Evolutionary conservation across 2,797 vertebrate genomes (phyloP).

Genomic region (Melanotaenia parkinsoni): DNA sequence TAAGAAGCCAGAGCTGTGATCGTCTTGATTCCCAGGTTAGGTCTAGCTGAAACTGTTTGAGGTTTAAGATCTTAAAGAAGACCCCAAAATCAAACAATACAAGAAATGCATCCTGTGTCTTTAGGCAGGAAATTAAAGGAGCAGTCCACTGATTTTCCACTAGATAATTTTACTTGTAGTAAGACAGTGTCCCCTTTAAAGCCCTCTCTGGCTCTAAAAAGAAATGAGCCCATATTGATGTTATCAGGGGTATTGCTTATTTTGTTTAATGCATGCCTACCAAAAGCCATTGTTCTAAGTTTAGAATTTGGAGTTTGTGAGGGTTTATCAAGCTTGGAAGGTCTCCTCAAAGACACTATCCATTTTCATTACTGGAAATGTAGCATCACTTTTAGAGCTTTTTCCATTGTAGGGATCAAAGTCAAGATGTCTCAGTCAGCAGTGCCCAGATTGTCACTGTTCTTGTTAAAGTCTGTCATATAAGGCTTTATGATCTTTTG

Average conservation of each 20-base stretch:
- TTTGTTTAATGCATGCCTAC: background rate
- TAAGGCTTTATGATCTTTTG: background rate
- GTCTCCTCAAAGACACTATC: background rate
- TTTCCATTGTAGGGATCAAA: background rate
- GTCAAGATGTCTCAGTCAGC: background rate
- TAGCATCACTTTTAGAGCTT: constrained; percentile 1
- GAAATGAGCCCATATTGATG: background rate
- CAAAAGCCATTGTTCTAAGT: constrained; percentile 8
- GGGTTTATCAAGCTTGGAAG: background rate
- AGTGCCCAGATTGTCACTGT: background rate
- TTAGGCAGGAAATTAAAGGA: background rate
- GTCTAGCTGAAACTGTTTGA: background rate
- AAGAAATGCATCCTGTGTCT: background rate
- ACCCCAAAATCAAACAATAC: background rate
- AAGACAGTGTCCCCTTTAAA: background rate
- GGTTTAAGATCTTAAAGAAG: constrained; percentile 7
- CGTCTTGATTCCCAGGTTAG: constrained; percentile 18
- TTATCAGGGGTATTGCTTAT: background rate
- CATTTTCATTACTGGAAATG: constrained; percentile 4
- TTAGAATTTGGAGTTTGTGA: constrained; percentile 1
- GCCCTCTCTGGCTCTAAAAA: background rate
- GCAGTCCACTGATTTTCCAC: background rate
- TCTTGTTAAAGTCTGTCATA: background rate
- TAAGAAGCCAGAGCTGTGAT: constrained; percentile 12
- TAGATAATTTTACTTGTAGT: constrained; percentile 13